Percentiles rank a stretch among this genome's conserved stretches.
Conservation (phyloP, 2,113 vertebrate species). For the Sorex araneus region DNA sequence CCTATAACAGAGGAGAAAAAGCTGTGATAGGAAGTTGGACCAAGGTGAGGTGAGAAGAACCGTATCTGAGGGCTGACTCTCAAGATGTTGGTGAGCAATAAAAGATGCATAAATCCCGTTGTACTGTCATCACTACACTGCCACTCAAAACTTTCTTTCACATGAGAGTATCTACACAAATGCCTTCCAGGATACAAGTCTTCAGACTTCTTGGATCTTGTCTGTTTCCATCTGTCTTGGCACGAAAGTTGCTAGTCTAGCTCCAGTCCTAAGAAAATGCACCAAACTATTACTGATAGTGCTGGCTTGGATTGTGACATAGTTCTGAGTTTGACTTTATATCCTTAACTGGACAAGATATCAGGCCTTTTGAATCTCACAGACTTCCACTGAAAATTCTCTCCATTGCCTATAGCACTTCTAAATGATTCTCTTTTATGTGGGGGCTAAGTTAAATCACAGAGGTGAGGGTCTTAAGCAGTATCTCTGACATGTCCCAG, state of each 20-base stretch:
- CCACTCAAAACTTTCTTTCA: neutral
- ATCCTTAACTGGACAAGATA: neutral
- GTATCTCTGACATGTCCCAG: neutral
- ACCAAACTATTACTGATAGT: neutral
- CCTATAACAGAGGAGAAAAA: conserved; percentile 5
- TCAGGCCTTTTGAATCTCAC: neutral
- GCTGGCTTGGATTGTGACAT: neutral
- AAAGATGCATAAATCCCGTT: neutral
- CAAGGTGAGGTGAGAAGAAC: neutral
- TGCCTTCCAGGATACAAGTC: neutral
- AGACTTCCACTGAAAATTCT: too few relatives aligned
- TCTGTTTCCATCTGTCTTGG: neutral
- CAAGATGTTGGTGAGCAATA: neutral
- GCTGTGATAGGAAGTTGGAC: neutral
- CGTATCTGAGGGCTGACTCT: neutral
- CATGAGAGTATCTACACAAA: neutral
- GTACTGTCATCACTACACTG: neutral
- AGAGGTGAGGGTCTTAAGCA: neutral
- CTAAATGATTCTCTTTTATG: neutral
- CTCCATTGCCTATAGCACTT: too few relatives aligned
- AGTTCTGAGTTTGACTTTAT: conserved; percentile 47
- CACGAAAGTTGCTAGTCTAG: neutral
- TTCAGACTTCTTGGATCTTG: neutral
- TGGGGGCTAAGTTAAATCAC: conserved; percentile 34
- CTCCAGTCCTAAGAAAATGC: neutral